These are phyloP conservation scores for Sycophila texana DNA, from an alignment of 2,888 invertebrate genomes.

Conservation along the genomic window DNA sequence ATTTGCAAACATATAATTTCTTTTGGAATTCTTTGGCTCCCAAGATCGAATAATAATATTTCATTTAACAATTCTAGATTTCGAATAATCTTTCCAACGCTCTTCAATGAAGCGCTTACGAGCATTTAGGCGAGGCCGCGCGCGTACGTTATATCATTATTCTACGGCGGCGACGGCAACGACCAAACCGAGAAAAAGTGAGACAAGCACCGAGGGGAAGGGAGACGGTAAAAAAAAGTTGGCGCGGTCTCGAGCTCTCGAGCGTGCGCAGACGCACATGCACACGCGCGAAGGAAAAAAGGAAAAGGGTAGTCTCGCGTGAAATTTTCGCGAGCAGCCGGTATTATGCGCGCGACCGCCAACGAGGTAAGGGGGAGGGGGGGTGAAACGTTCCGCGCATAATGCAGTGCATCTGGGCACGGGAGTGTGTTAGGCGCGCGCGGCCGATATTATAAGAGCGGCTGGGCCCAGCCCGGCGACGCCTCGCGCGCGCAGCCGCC, in stretches of 20 bases:
- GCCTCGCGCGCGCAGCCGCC: neutral
- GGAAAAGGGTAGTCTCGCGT: conserved; percentile 46
- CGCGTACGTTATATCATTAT: conserved; percentile 17
- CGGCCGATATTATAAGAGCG: conserved; percentile 32
- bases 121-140: neutral
- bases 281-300: conserved; percentile 9
- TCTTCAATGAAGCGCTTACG: too few relatives aligned
- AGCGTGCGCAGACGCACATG: neutral
- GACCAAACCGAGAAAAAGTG: neutral
- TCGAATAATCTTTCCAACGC: too few relatives aligned
- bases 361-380: neutral
- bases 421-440: conserved; percentile 36
- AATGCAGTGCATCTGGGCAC: conserved; percentile 50
- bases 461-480: conserved; percentile 20
- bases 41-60: too few relatives aligned
- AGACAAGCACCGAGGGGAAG: neutral
- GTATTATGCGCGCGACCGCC: conserved; percentile 17
- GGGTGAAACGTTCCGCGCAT: conserved; percentile 58
- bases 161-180: neutral
- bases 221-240: neutral
- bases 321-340: conserved; percentile 43
- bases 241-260: neutral
- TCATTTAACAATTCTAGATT: too few relatives aligned
- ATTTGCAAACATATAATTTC: too few relatives aligned
- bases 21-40: too few relatives aligned